Evolutionary conservation across 2,113 vertebrate genomes (phyloP), one percentile per base, ranked within the genome.

Genomic region (Conger conger): DNA sequence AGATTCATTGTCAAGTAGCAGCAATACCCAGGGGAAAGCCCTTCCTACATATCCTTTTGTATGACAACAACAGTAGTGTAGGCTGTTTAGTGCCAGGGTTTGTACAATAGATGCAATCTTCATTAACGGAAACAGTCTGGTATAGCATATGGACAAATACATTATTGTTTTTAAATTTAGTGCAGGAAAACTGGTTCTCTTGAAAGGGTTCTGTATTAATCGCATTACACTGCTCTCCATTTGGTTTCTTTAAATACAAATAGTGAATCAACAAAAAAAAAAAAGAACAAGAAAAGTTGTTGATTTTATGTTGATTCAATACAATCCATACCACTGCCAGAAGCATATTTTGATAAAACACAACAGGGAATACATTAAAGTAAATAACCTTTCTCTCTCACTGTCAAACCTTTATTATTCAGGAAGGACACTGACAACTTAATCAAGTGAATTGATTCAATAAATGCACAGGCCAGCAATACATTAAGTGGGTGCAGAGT

Each of bases 401-500:
- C 53, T 17, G 18, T 57, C 17, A 13, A 82, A 60, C 35, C 33
- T 82, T 82, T 60, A 37, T 82, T 60, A 82, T 82, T 60, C 30
- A 82, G 80, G 0, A 57, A 30, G 50, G 33, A 54, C 20, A 57
- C 53, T 27, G 33, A 82, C 80, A 57, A 35, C 45, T 53, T 35
- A 36, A 82, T 37, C 30, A 20, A 50, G 30, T 50, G 42, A 81
- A 81, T 53, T 37, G n/a, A 82, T 82, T 82, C 33, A 82, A 57
- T 82, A 37, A n/a, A 82, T 82, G 30, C 53, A 54, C 40, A n/a
- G 33, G 45, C 45, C 30, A 23, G 30, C 20, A 35, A 27, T 2
- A 36, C 33, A 57, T 30, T 82, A 82, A 38, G 54, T 82, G 50
- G 9, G 30, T 82, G 80, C 50, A 30, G 15, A 16, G 27, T 60